These are phyloP conservation scores for Microchrysa polita DNA, from an alignment of 2,888 invertebrate species.

Conservation along the genomic window DNA sequence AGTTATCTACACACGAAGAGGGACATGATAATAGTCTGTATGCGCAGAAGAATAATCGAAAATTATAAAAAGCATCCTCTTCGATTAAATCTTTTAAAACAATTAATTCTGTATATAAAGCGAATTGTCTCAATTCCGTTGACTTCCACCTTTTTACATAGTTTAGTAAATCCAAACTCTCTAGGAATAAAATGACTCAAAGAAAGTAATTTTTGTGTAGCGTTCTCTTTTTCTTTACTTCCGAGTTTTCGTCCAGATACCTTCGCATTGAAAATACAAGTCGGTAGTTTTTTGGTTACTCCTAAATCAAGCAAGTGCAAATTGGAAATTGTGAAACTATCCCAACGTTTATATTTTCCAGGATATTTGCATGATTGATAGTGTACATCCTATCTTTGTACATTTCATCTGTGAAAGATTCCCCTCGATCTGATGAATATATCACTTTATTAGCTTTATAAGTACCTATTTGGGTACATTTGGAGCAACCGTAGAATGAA, in stretches of 20 bases:
- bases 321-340: conserved; percentile 3
- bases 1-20: no score
- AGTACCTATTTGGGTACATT: no score
- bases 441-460: no score
- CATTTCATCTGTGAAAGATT: no score
- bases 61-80: background rate
- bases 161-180: background rate
- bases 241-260: background rate
- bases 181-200: background rate
- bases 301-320: conserved; percentile 57
- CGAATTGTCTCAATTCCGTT: conserved; percentile 2
- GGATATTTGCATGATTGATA: conserved; percentile 55
- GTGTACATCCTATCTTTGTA: no score
- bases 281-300: conserved; percentile 55
- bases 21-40: background rate
- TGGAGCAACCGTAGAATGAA: no score
- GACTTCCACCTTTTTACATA: background rate
- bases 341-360: background rate
- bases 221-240: background rate
- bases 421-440: no score
- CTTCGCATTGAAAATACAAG: no score
- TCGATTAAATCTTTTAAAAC: background rate
- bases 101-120: background rate
- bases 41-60: background rate
- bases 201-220: no score